Evolutionary conservation across 1,140 invertebrate species (phyloP), one percentile per base, ranked within the genome.

Genomic region (Cryptotermes secundus): DNA sequence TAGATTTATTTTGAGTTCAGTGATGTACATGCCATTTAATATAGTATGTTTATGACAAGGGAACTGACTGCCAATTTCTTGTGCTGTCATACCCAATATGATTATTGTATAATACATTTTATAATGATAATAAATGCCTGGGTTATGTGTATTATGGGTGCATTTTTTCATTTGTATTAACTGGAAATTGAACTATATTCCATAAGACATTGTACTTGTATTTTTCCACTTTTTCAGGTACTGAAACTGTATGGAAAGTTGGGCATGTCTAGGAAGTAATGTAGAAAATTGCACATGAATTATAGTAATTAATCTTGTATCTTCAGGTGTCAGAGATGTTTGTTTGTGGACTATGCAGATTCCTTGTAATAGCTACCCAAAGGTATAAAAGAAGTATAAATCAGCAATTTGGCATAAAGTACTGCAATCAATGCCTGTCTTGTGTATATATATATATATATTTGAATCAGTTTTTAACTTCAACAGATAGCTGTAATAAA

Each of bases 191-290:
- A 72, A 31, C 7, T 26, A 26, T 72, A 16, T 72, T 72, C 26
- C 59, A 31, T 72, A 9, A 72, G 59, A 72, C 59, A 31, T 1
- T 72, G 59, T 72, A 72, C n/a, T 72, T 72, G 59, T 72, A 72
- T 72, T 72, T 72, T 72, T 72, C 26, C 59, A 72, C 59, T 72
- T 72, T 72, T 72, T 72, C 59, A 72, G 59, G 59, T 72, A 31
- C n/a, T n/a, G 31, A 72, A n/a, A 72, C 59, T 72, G 14, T 49
- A 72, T 31, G 26, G 31, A 72, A 72, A 3, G 9, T n/a, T 10
- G 26, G 59, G 7, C 26, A 72, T 72, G 4, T n/a, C 26, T n/a
- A 31, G 3, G 26, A 6, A 72, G 53, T 22, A 59, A 6, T 31
- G 26, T 72, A 72, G 59, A 10, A 72, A 31, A 72, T 72, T 72